Evolutionary conservation across 2,888 invertebrate species (phyloP).

Genomic region (Andricus quercusramuli): DNA sequence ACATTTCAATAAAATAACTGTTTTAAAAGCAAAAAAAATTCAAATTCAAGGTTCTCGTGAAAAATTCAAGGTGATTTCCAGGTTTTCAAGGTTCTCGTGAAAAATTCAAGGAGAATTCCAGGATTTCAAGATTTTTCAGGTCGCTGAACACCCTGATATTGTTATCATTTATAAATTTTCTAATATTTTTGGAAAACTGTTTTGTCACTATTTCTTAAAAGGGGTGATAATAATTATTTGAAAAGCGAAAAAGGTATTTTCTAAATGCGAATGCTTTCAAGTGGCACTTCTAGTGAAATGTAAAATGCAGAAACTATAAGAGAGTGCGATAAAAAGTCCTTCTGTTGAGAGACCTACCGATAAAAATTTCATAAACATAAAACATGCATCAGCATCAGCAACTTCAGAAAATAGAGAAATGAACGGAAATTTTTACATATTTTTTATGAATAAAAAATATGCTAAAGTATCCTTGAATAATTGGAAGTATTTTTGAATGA

Average conservation of each 20-base stretch:
- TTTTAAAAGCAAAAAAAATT: too few relatives aligned
- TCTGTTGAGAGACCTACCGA: slow-evolving; percentile 4
- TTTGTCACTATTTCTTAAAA: background rate
- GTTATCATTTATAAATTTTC: background rate
- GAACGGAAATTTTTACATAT: background rate
- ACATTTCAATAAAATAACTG: too few relatives aligned
- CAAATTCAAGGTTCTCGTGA: too few relatives aligned
- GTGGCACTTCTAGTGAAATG: slow-evolving; percentile 29
- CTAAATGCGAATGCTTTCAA: slow-evolving; percentile 21
- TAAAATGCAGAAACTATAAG: slow-evolving; percentile 30
- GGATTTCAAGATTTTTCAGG: too few relatives aligned
- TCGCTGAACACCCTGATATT: too few relatives aligned
- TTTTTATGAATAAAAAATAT: background rate
- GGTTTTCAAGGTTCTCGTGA: too few relatives aligned
- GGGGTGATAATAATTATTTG: background rate
- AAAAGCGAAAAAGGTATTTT: slow-evolving; percentile 12
- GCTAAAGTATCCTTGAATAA: background rate
- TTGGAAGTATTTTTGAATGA: background rate
- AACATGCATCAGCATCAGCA: slow-evolving; percentile 19
- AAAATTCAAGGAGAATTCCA: too few relatives aligned
- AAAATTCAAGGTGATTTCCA: too few relatives aligned
- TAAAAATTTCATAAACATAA: slow-evolving; percentile 30
- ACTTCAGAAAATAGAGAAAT: background rate
- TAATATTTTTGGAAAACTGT: too few relatives aligned
- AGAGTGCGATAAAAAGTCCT: slow-evolving; percentile 11